A percentile compares a stretch with the other conserved stretches of the same genome.
Evolutionary conservation across 2,888 invertebrate genomes (phyloP).

Genomic region (Emesis russula): DNA sequence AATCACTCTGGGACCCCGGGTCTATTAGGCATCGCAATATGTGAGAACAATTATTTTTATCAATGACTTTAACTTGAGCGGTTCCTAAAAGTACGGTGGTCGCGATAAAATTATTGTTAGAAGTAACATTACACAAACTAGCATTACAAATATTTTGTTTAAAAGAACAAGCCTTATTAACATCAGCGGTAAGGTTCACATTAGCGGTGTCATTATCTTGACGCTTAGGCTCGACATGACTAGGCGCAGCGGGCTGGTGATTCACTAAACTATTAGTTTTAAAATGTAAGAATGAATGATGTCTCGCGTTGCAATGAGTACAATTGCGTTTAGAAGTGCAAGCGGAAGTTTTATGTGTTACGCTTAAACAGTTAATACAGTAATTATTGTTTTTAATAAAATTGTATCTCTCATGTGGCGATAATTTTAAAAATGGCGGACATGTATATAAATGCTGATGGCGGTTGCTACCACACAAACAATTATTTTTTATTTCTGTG

Average conservation of each 20-base stretch:
- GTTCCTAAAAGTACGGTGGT: no score
- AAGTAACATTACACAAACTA: conserved; percentile 1
- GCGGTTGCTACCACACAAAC: background rate
- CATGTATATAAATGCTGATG: conserved; percentile 41
- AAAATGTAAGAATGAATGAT: conserved; percentile 47
- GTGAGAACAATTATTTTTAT: conserved; percentile 27
- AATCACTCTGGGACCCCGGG: conserved; percentile 1
- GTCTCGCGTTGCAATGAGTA: background rate
- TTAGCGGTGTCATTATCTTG: background rate
- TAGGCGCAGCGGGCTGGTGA: background rate
- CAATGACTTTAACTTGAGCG: background rate
- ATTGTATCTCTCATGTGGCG: conserved; percentile 26
- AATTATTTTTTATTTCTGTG: conserved; percentile 30
- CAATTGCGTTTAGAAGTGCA: conserved; percentile 46
- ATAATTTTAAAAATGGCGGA: conserved; percentile 33
- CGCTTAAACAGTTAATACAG: conserved; percentile 27
- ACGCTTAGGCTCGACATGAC: background rate
- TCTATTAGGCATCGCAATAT: conserved; percentile 34
- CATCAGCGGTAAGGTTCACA: background rate
- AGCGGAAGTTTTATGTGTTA: conserved; percentile 30
- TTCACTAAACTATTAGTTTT: background rate
- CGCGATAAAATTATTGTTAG: background rate
- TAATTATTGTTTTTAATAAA: conserved; percentile 30
- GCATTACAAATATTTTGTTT: background rate
- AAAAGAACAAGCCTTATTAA: background rate